Conservation (phyloP, 2,797 vertebrate species). For the Melanotaenia boesemani region DNA sequence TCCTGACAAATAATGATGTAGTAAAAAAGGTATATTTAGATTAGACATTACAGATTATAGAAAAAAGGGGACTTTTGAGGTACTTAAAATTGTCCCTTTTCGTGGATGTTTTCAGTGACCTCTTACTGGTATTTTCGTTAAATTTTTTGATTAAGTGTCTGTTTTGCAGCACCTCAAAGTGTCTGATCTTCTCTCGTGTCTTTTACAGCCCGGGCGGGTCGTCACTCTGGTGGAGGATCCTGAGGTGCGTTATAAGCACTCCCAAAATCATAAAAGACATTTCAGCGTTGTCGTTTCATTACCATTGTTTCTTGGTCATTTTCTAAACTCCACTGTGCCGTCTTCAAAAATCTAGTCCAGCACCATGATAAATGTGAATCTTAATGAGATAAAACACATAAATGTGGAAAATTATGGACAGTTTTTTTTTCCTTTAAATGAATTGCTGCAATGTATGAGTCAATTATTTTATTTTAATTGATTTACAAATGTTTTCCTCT, state of each 20-base stretch:
- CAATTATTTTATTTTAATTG: too few relatives aligned
- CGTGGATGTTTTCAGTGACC: neutral
- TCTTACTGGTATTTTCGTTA: neutral
- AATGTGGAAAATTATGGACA: neutral
- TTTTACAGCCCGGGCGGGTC: constrained; percentile 93
- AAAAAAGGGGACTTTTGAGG: neutral
- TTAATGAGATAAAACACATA: neutral
- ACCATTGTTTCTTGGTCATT: neutral
- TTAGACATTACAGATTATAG: too few relatives aligned
- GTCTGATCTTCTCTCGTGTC: neutral
- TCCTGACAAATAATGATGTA: too few relatives aligned
- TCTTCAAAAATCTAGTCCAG: neutral
- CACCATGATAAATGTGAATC: too few relatives aligned
- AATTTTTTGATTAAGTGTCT: neutral
- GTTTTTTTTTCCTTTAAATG: neutral
- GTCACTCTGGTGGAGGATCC: constrained; percentile 96
- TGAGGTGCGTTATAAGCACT: constrained; percentile 80
- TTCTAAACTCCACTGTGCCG: neutral
- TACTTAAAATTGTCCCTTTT: neutral
- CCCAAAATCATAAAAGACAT: neutral
- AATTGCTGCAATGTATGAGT: too few relatives aligned
- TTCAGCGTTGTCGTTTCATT: neutral
- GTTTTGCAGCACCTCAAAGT: neutral
- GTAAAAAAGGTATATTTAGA: too few relatives aligned
- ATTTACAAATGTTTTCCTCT: too few relatives aligned